Percentiles rank a stretch among this genome's conserved stretches.
Conservation (phyloP, 2,888 invertebrate genomes). For the Phymatocera aterrima region DNA sequence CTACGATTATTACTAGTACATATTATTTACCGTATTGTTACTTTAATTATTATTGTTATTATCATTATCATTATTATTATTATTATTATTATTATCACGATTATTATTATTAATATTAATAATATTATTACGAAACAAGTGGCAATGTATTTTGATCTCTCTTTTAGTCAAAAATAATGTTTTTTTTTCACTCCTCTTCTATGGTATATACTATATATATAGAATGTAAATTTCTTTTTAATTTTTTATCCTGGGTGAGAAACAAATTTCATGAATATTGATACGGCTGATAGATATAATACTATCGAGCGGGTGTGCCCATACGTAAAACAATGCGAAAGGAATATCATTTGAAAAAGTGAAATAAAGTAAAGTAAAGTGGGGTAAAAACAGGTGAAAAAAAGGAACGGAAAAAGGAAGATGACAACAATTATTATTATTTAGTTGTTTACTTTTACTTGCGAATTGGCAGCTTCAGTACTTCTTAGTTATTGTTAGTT, state of each 20-base stretch:
- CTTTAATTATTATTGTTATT: conserved; percentile 72
- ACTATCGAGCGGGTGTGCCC: too few species aligned
- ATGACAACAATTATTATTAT: conserved; percentile 61
- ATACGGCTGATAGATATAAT: too few species aligned
- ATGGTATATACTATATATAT: conserved; percentile 8
- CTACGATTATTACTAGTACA: too few species aligned
- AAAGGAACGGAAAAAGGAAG: too few species aligned
- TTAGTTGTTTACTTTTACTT: conserved; percentile 58
- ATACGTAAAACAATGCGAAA: conserved; percentile 58
- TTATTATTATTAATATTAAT: too few species aligned
- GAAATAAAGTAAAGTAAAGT: conserved; percentile 5
- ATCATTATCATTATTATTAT: too few species aligned
- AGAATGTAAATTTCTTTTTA: neutral
- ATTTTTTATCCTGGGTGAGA: conserved; percentile 67
- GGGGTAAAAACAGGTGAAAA: too few species aligned
- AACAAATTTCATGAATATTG: conserved; percentile 48
- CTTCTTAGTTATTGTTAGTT: conserved; percentile 68
- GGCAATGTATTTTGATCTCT: conserved; percentile 85
- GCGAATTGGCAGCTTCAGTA: conserved; percentile 72
- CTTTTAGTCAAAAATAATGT: conserved; percentile 84
- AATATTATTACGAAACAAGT: conserved; percentile 77
- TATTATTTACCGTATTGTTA: conserved; percentile 72
- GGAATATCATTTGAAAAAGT: conserved; percentile 62
- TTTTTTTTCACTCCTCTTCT: conserved; percentile 67
- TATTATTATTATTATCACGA: conserved; percentile 72